phyloP scores from a whole-genome alignment of 2,888 invertebrate species.

The Platycnemis pennipes region DNA sequence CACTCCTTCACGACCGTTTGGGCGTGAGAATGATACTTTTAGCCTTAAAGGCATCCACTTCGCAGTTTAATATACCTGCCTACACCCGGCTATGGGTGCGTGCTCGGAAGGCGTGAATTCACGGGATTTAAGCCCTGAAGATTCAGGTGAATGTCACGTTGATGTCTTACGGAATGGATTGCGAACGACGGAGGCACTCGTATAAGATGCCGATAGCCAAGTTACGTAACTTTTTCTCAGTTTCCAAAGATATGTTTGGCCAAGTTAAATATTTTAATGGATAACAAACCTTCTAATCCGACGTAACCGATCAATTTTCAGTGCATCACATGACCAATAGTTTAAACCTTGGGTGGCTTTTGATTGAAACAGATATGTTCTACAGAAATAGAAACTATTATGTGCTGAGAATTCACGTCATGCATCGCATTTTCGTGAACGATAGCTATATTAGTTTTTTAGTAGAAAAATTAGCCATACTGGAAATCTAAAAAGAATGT shows the following conservation, averaged over 20 bases:
- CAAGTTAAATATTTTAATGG: too few species aligned
- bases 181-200: background rate
- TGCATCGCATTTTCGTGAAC: too few species aligned
- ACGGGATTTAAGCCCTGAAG: background rate
- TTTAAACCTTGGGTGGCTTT: too few species aligned
- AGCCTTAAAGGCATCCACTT: background rate
- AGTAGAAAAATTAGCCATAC: too few species aligned
- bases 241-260: background rate
- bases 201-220: background rate
- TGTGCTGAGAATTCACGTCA: too few species aligned
- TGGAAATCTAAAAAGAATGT: too few species aligned
- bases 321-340: too few species aligned
- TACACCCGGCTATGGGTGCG: background rate
- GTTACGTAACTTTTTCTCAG: background rate
- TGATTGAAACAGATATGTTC: too few species aligned
- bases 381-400: too few species aligned
- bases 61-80: background rate
- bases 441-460: too few species aligned
- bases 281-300: too few species aligned
- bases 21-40: conserved; percentile 16
- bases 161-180: background rate
- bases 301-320: too few species aligned
- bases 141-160: background rate
- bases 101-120: background rate
- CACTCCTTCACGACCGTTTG: background rate